Base-by-base conservation (phyloP, 2,797 vertebrate species). In the Rhodeus uyekii region DNA sequence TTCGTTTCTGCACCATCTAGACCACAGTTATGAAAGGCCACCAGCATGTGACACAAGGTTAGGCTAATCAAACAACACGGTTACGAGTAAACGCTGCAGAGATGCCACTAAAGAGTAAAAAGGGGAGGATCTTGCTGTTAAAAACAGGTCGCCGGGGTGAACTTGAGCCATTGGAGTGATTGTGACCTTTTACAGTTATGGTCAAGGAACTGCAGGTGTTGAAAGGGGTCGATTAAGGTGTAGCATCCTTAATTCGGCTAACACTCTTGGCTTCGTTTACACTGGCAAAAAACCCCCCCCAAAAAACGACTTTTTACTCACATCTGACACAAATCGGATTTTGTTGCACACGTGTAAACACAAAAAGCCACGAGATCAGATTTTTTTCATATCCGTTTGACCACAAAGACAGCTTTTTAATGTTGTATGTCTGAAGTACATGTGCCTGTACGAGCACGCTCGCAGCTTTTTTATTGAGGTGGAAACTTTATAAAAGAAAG, bases 171-270 rank as follows among this genome's bases (percentile, higher is more conserved):
- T 81, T 50, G 80, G 81, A 82, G 83, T 91, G 90, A 93, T 92
- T 90, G 89, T 67, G 64, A 88, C 85, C 81, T 86, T 90, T 83
- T 84, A 84, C 61, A 93, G 13, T 71, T 82, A 88, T 86, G 90
- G 78, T 78, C 78, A 91, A 80, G 67, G 50, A 46, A 68, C 34
- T 38, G 12, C 9, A 55, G 22, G 63, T 18, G 6, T 34, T 65
- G 6, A 32, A 75, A 42, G 8, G 60, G 90, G 87, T 83, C 88
- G 87, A 89, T n/a, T n/a, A n/a, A n/a, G n/a, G n/a, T 58, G 87
- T 80, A 88, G 83, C 88, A 88, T 89, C 90, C 88, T 80, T 65
- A 87, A 90, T 92, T 93, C 91, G 80, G 55, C 86, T 90, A 91
- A 93, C 90, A 89, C 88, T 88, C 82, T 75, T n/a, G n/a, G n/a